Base-by-base conservation (phyloP, 2,888 invertebrate genomes). In the Xestia ashworthii region DNA sequence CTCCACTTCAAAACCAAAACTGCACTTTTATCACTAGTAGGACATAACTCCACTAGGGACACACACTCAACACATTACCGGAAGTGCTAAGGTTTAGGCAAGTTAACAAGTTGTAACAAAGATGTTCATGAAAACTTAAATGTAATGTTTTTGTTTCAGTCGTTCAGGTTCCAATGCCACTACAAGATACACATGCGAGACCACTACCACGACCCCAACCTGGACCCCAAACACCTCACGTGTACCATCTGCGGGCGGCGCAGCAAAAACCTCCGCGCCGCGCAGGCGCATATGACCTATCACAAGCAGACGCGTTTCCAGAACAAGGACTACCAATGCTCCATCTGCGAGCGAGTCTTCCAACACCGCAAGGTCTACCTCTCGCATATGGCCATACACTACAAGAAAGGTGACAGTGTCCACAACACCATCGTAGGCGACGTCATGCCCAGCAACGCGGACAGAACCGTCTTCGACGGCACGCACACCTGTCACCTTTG, bases 241-340 rank as follows among this genome's bases (percentile, higher is more conserved):
- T 97, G 97, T 89, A 38, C 90, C 75, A 94, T 96, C 85, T 97
- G 97, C 91, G 94, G 94, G 71, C 94, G 96, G 60, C 92, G 91
- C 84, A 95, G 95, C 91, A 97, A 97, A 83, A 95, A 97, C 83
- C 91, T 97, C 12, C 95, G 97, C 50, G 97, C 96, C 3, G 96
- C 96, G 64, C 94, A 94, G 82, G 93, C 93, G 44, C 97, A 97
- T 90, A 95, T 94, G 94, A 95, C 94, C 89, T 97, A 90, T 92
- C 97, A 97, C 92, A 95, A 96, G 79, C 96, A 96, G 82, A 96
- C 95, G 0, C 94, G 96, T 75, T 96, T 96, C 92, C 92, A 96
- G 87, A 94, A 91, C 89, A 95, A 95, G 60, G 96, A 96, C 92
- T 97, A 97, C 89, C 94, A 95, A 89, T 97, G 97, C 87, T 94